A percentile compares a stretch with the other conserved stretches of the same genome.
phyloP scores from a whole-genome alignment of 2,113 vertebrate genomes.

The Puffinus mauretanicus region DNA sequence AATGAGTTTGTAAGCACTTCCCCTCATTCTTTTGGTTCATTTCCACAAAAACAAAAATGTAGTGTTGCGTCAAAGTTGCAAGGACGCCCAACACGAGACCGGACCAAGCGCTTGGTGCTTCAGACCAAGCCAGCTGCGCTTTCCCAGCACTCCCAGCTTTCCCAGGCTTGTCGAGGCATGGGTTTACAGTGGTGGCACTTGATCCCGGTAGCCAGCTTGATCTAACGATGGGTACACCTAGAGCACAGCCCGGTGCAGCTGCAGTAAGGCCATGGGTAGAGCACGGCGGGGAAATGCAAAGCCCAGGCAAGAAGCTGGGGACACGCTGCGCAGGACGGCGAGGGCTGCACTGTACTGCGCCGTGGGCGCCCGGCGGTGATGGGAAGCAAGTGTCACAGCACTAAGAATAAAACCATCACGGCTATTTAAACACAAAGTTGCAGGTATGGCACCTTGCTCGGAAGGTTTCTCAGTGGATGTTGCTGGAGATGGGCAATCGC shows the following conservation, averaged over 20 bases:
- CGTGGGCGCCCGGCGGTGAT: fast-evolving
- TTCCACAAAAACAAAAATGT: constrained; percentile 7
- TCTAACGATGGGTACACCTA: neutral
- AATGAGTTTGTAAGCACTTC: constrained; percentile 18
- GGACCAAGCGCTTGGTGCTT: neutral
- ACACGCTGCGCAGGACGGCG: fast-evolving
- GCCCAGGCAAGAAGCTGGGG: neutral
- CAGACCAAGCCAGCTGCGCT: neutral
- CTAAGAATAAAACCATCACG: neutral
- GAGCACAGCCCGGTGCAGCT: neutral
- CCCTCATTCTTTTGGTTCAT: constrained; percentile 17
- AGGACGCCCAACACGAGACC: neutral
- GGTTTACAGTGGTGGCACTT: neutral
- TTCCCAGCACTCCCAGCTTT: neutral
- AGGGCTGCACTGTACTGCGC: neutral
- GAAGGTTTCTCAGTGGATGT: neutral
- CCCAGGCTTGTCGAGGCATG: neutral
- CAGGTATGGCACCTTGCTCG: neutral
- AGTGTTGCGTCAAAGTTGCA: neutral
- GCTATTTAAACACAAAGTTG: neutral
- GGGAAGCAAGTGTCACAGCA: neutral
- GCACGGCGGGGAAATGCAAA: neutral
- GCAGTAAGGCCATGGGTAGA: neutral
- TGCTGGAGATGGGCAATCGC: neutral
- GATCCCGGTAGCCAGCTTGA: neutral